phyloP scores from a whole-genome alignment of 2,888 invertebrate species.

The Torymus aiolomorphi region DNA sequence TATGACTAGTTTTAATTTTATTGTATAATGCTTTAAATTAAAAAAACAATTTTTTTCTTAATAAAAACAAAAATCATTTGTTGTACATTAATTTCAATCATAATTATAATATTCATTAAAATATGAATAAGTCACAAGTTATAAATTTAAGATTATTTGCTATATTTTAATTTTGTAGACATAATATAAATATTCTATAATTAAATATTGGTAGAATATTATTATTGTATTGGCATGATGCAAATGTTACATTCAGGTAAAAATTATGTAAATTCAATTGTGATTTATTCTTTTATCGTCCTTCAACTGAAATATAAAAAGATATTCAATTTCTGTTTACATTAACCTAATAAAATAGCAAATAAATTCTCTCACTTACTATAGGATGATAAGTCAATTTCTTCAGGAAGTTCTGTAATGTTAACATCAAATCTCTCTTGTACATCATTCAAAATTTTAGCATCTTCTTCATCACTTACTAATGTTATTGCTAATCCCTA shows the following conservation, averaged over 20 bases:
- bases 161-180: neutral
- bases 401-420: conserved; percentile 98
- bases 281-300: too few species aligned
- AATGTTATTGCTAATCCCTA: conserved; percentile 97
- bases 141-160: too few species aligned
- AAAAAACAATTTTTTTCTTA: conserved; percentile 29
- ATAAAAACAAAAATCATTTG: neutral
- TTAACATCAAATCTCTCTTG: conserved; percentile 99
- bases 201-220: neutral
- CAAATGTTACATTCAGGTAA: conserved; percentile 16
- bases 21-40: conserved; percentile 42
- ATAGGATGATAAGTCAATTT: conserved; percentile 98
- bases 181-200: conserved; percentile 11
- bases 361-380: conserved; percentile 72
- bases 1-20: conserved; percentile 41
- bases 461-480: conserved; percentile 98
- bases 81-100: too few species aligned
- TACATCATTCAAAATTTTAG: conserved; percentile 97
- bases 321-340: too few species aligned
- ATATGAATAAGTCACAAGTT: too few species aligned
- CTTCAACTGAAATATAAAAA: too few species aligned
- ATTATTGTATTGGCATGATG: neutral
- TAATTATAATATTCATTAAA: too few species aligned
- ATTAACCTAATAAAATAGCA: too few species aligned
- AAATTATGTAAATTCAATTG: neutral